Conservation (phyloP, 2,797 vertebrate species). For the Sebastes minor region DNA sequence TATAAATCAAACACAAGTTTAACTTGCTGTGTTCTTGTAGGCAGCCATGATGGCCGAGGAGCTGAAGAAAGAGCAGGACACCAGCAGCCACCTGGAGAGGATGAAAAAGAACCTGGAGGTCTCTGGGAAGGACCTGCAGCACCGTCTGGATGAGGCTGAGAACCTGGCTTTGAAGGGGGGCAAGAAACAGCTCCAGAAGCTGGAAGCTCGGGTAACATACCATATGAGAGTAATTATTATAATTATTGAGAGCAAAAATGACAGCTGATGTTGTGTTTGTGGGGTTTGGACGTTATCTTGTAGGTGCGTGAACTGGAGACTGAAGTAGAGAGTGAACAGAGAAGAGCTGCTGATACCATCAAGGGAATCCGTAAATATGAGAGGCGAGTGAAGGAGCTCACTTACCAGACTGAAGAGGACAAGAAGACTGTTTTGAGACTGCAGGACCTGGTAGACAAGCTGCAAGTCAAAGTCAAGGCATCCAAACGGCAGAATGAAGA, state of each 20-base stretch:
- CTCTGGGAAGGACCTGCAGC: conserved; percentile 62
- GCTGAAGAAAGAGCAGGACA: conserved; percentile 89
- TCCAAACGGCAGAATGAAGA: conserved; percentile 89
- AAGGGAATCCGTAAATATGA: conserved; percentile 61
- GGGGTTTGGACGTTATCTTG: not conserved
- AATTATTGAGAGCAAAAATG: accelerated
- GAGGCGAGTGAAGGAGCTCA: conserved; percentile 57
- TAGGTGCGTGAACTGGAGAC: conserved; percentile 84
- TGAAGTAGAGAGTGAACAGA: conserved; percentile 84
- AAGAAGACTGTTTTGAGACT: conserved; percentile 86
- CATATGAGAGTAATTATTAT: not conserved
- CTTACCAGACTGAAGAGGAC: conserved; percentile 84
- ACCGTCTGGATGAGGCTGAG: conserved; percentile 62
- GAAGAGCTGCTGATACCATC: conserved; percentile 72
- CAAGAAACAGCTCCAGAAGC: conserved; percentile 69
- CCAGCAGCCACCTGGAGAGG: conserved; percentile 87
- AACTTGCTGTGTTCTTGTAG: conserved; percentile 54
- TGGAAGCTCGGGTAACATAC: conserved; percentile 51
- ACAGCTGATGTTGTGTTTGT: not conserved
- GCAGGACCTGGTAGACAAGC: conserved; percentile 88
- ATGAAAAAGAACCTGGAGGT: conserved; percentile 87
- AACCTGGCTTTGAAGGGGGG: conserved; percentile 61
- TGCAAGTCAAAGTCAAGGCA: conserved; percentile 88
- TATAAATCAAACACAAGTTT: not conserved
- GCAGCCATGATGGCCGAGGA: conserved; percentile 88